A percentile compares a stretch with the other conserved stretches of the same genome.
Evolutionary conservation across 2,888 invertebrate genomes (phyloP).

Genomic region (Papilio gigon): DNA sequence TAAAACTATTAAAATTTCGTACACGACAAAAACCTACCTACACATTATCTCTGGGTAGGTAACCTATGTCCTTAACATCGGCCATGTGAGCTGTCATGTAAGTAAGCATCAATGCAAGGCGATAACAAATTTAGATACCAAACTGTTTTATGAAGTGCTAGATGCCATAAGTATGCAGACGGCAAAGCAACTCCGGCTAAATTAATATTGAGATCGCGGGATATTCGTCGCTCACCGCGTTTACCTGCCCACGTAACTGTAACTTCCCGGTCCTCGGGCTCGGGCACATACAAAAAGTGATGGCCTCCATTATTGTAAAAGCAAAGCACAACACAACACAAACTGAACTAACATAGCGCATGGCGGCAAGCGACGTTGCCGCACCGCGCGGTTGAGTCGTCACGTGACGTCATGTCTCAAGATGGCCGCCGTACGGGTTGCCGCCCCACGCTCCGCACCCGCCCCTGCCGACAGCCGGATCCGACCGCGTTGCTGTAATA

Average conservation of each 20-base stretch:
- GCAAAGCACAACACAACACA: constrained; percentile 72
- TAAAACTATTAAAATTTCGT: background rate
- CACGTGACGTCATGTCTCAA: constrained; percentile 83
- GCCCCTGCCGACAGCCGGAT: constrained; percentile 69
- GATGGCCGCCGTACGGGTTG: constrained; percentile 80
- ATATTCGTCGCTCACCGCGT: constrained; percentile 56
- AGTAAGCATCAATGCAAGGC: background rate
- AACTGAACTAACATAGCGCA: constrained; percentile 65
- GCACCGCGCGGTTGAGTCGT: constrained; percentile 77
- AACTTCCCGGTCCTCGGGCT: constrained; percentile 70
- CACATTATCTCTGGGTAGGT: no score
- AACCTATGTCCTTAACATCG: background rate
- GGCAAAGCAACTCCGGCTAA: constrained; percentile 41
- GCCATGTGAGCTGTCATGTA: background rate
- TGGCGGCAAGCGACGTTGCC: constrained; percentile 76
- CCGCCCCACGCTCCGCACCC: constrained; percentile 63
- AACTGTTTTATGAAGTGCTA: background rate
- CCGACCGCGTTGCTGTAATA: constrained; percentile 75
- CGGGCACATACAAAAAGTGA: constrained; percentile 73
- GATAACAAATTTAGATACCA: constrained; percentile 24
- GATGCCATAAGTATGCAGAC: background rate
- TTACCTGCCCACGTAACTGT: constrained; percentile 79
- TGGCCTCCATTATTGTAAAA: constrained; percentile 73
- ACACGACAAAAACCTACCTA: no score
- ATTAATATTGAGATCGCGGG: constrained; percentile 45